Conservation (phyloP, 2,888 invertebrate species). For the Melitaea athalia region DNA sequence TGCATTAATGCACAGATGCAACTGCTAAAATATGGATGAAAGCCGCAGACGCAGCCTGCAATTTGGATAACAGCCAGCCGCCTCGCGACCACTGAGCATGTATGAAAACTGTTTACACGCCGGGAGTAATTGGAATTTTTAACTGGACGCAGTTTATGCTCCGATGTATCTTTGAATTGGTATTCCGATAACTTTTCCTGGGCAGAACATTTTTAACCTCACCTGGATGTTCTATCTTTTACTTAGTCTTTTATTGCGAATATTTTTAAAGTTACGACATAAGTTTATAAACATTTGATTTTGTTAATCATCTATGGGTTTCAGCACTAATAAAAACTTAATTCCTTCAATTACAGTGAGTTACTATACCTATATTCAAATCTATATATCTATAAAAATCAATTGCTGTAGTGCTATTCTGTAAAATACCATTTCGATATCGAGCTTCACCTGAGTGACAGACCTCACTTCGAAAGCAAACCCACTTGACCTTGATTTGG, state of each 20-base stretch:
- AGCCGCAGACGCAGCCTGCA: slow-evolving; percentile 38
- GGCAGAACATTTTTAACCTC: background rate
- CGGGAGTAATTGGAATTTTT: slow-evolving; percentile 20
- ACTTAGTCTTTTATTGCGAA: background rate
- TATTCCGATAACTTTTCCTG: background rate
- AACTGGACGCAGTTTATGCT: slow-evolving; percentile 13
- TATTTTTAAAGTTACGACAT: too few relatives aligned
- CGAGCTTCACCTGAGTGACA: too few relatives aligned
- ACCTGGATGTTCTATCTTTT: background rate
- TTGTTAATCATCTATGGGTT: too few relatives aligned
- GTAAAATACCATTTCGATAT: too few relatives aligned
- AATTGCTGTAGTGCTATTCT: too few relatives aligned
- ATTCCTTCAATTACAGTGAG: too few relatives aligned
- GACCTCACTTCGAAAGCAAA: too few relatives aligned
- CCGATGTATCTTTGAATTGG: background rate
- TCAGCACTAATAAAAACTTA: too few relatives aligned
- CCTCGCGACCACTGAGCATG: slow-evolving; percentile 14
- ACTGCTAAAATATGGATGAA: slow-evolving; percentile 42
- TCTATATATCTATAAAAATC: too few relatives aligned
- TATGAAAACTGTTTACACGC: slow-evolving; percentile 19
- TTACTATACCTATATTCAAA: too few relatives aligned
- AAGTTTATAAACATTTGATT: too few relatives aligned
- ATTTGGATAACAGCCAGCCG: slow-evolving; percentile 41
- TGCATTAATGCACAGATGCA: slow-evolving; percentile 34
- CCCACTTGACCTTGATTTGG: too few relatives aligned